Base-by-base conservation (phyloP, 2,888 invertebrate genomes). In the Napeogenes sylphis region DNA sequence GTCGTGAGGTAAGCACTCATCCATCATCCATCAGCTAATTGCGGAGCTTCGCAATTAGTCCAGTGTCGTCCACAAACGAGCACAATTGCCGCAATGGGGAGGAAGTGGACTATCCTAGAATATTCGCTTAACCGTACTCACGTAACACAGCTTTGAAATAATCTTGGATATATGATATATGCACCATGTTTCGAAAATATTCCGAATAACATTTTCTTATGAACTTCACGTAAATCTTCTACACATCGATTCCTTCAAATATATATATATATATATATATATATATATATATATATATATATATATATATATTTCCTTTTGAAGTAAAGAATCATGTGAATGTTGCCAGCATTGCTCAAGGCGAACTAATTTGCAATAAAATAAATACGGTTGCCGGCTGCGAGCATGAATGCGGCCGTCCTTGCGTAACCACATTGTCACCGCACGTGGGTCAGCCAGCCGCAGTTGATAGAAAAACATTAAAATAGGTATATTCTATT, bases 11-110 rank as follows among this genome's bases (percentile, higher is more conserved):
- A 78, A 77, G 73, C 77, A 75, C 66, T 77, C 74, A 75, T 76
- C 75, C 75, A 79, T 81, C 79, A 77, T 74, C 73, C 73, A 75
- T 73, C 69, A 68, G 71, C 80, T 88, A 90, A 90, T 90, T 87
- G 80, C 75, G 76, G 79, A 75, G 79, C 76, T 77, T 73, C 69
- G 82, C 85, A 89, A 90, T 90, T 89, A 90, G 82, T 75, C 73
- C 80, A 82, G 82, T 84, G 82, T 75, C 75, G 79, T 79, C 76
- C 78, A 72, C 80, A 84, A 88, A 90, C 81, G 80, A 87, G 84
- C 85, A 75, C 87, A 90, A 90, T 90, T 90, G 88, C 79, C 83
- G 80, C 84, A 87, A 87, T 86, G 77, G 82, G 81, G 82, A 88
- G 90, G 89, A 90, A 89, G 82, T 84, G 80, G 77, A 75, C 79